Conservation (phyloP, 92 coral and sea anemone species). For the Bergia sp. region DNA sequence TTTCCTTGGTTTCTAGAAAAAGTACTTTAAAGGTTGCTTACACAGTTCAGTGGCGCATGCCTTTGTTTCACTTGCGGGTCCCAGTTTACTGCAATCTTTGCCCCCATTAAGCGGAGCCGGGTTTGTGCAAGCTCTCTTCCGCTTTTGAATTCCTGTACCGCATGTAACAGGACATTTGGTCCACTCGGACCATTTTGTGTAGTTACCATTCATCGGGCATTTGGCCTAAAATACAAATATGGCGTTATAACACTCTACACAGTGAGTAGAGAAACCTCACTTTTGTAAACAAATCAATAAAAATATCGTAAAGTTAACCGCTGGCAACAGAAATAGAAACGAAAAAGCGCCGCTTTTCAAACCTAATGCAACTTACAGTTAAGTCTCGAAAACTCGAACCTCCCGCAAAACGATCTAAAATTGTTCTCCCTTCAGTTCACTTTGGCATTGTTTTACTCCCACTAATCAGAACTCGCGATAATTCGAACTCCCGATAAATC, state of each 20-base stretch:
- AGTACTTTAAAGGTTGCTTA: background rate
- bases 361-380: too few species aligned
- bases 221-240: background rate
- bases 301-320: too few species aligned
- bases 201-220: background rate
- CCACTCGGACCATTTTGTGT: background rate
- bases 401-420: too few species aligned
- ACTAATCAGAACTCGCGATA: too few species aligned
- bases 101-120: background rate
- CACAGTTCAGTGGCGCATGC: background rate
- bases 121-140: background rate
- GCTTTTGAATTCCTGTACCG: background rate
- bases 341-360: too few species aligned
- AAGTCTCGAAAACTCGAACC: too few species aligned
- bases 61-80: background rate
- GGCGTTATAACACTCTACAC: background rate
- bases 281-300: too few species aligned
- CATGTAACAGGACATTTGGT: background rate
- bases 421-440: too few species aligned
- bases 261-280: background rate
- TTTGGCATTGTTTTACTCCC: too few species aligned
- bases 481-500: too few species aligned
- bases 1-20: too few species aligned
- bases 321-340: too few species aligned
- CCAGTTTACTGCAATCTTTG: background rate